Evolutionary conservation across 2,797 vertebrate genomes (phyloP), one percentile per base, ranked within the genome.

Genomic region (Kryptopterus vitreolus): DNA sequence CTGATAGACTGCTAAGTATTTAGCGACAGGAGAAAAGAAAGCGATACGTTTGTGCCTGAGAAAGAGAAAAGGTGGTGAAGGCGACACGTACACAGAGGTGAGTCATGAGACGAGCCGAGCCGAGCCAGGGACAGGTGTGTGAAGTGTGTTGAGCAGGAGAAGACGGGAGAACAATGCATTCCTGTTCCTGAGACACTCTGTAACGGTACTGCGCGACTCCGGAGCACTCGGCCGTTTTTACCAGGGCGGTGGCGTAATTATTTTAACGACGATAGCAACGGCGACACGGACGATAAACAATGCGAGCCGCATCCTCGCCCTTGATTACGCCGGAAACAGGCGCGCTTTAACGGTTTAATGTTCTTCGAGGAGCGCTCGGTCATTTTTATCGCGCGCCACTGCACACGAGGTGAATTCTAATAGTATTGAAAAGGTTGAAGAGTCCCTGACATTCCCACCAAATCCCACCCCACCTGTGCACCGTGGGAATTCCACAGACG

Each of bases 201-300:
- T 52, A 70, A 52, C 52, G 16, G 35, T 33, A 71, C 29, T 4
- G 16, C 31, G 24, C 63, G 33, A 55, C 61, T 65, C 26, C 0
- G 3, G 38, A 26, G 35, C 65, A 46, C 53, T 15, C 20, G 46
- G 52, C 52, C 18, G 26, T n/a, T n/a, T 72, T 78, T 69, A 57
- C 62, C 79, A 59, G 63, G 63, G 79, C 79, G 52, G 53, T 76
- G 38, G 65, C 9, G 55, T 68, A 16, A 81, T 81, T 81, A 76
- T 52, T 69, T 68, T 59, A 70, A 68, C 52, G 38, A 52, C 31
- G 31, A n/a, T 81, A 26, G 53, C 61, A 61, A 52, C 29, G 50
- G 31, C 33, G 20, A 74, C 62, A 74, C 22, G 58, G n/a, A 61
- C 26, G 73, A 43, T 57, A 69, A 59, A 55, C 50, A 66, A 61